Evolutionary conservation across 1,140 invertebrate genomes (phyloP).

Genomic region (Leptoteleia sp.): DNA sequence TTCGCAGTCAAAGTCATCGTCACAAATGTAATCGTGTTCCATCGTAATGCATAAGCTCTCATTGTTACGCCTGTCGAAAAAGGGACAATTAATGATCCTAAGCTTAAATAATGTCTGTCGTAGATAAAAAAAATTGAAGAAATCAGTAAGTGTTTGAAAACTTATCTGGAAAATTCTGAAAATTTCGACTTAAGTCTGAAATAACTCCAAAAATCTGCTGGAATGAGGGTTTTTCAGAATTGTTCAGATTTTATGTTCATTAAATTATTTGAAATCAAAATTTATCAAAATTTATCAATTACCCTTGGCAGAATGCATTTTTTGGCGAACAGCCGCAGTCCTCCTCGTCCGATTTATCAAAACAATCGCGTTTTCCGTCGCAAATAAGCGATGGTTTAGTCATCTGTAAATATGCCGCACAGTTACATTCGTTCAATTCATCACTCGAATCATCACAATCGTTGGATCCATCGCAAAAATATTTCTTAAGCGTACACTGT

Average conservation of each 20-base stretch:
- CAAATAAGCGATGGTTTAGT: conserved; percentile 86
- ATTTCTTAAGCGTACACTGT: conserved; percentile 85
- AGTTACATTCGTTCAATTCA: conserved; percentile 86
- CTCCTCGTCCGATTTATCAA: conserved; percentile 90
- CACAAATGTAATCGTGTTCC: conserved; percentile 88
- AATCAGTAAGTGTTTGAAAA: too few relatives aligned
- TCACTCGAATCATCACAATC: conserved; percentile 88
- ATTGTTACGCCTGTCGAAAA: background rate
- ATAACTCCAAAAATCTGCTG: too few relatives aligned
- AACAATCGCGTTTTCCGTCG: conserved; percentile 89
- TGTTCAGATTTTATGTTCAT: background rate
- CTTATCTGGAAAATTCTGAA: too few relatives aligned
- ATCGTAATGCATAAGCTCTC: conserved; percentile 82
- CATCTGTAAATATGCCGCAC: conserved; percentile 85
- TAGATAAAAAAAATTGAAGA: background rate
- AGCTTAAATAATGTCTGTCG: too few relatives aligned
- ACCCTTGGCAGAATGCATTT: conserved; percentile 82
- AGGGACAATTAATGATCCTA: too few relatives aligned
- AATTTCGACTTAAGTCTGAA: too few relatives aligned
- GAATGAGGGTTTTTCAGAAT: too few relatives aligned
- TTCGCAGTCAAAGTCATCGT: conserved; percentile 86
- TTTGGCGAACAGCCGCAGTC: conserved; percentile 83
- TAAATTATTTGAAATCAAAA: background rate
- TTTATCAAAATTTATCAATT: conserved; percentile 42
- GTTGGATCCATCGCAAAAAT: conserved; percentile 85